Evolutionary conservation across 2,113 vertebrate genomes (phyloP), one percentile per base, ranked within the genome.

Genomic region (Epinephelus moara): DNA sequence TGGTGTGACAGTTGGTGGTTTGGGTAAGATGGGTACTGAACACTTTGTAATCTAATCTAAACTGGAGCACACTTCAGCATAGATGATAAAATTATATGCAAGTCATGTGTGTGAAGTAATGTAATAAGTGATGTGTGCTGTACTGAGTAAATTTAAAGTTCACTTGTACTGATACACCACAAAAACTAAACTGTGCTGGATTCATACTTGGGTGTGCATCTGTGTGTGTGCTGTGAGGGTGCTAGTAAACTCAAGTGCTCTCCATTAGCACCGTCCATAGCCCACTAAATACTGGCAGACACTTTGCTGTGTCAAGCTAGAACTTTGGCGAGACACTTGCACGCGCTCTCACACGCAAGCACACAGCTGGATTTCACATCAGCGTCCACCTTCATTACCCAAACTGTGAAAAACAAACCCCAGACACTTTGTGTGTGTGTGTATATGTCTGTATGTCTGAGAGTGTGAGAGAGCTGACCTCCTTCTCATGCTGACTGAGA

Each of bases 401-500:
- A 90, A 92, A 94, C 92, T 94, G 94, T 95, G 94, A 94, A 93
- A 95, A 95, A 92, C 90, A 94, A 93, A 92, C 82, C 85, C 89
- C 93, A 93, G 92, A 91, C 92, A 42, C 79, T 79, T 45, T 78
- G 80, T 81, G 82, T 27, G 80, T 81, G 82, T 27, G 64, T 79
- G 81, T 74, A 86, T 80, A 62, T 72, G 62, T 67, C 64, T 85
- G 52, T 57, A 30, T 49, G 60, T 19, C 68, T 84, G 80, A 70
- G 59, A 82, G 59, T 62, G 86, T 56, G 81, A 81, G 66, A 72
- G 68, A 68, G 52, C 77, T 50, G 78, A 78, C 83, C 40, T 73
- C 83, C 82, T 87, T 83, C 82, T 80, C 78, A 88, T 78, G 57
- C 59, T 81, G 84, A 71, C 56, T 19, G 68, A 74, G 57, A 59